Conservation (phyloP, 2,113 vertebrate genomes). For the Glareola pratincola region DNA sequence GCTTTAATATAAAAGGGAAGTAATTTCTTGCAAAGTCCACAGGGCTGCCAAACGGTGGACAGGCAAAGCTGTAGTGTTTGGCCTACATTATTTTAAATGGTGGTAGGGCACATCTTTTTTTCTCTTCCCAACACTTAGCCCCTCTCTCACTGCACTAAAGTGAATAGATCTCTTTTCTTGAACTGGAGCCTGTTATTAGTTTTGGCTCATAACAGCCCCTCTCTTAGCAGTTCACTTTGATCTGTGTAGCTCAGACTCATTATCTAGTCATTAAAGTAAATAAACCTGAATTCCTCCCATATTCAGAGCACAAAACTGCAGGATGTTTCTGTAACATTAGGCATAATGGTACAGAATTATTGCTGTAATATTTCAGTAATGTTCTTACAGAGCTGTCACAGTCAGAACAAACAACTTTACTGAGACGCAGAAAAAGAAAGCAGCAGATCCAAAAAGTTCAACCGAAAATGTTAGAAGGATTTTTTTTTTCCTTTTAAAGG, state of each 20-base stretch:
- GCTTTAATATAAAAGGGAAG: not conserved
- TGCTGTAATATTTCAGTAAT: conserved; percentile 51
- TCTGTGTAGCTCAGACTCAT: not conserved
- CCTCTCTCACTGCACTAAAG: not conserved
- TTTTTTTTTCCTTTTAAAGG: not conserved
- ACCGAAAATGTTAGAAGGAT: not conserved
- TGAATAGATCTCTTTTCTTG: not conserved
- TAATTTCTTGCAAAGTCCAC: not conserved
- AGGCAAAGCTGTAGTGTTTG: not conserved
- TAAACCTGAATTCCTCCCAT: conserved; percentile 2
- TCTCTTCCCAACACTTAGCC: not conserved
- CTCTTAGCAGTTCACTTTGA: conserved; percentile 14
- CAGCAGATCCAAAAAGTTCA: not conserved
- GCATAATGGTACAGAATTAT: conserved; percentile 34
- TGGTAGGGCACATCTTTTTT: not conserved
- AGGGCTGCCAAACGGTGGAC: not conserved
- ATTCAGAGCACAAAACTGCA: conserved; percentile 19
- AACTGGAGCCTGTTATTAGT: not conserved
- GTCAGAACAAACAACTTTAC: not conserved
- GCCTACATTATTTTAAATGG: not conserved
- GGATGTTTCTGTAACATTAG: conserved; percentile 40
- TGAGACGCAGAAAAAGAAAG: not conserved
- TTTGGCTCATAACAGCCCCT: not conserved
- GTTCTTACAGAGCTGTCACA: conserved; percentile 13
- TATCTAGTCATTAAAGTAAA: conserved; percentile 52